Percentiles rank a stretch among this genome's conserved stretches.
Conservation (phyloP, 2,797 vertebrate genomes). For the Cyclura pinguis region DNA sequence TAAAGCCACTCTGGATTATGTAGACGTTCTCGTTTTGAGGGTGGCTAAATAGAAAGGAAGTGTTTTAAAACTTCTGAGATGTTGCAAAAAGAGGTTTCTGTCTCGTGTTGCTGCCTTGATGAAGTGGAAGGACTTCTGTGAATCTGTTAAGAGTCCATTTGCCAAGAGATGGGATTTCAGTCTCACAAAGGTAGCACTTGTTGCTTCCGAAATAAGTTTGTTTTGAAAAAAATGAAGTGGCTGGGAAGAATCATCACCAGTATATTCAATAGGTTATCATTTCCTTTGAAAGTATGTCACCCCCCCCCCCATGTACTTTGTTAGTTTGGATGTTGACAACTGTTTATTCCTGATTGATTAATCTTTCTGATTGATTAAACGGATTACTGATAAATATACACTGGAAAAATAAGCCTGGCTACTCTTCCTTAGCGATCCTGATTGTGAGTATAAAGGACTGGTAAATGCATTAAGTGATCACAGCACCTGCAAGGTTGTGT, state of each 20-base stretch:
- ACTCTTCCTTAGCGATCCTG: not conserved
- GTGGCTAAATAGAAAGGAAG: not conserved
- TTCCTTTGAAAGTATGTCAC: not conserved
- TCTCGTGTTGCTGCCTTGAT: not conserved
- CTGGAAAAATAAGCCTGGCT: not conserved
- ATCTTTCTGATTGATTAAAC: not conserved
- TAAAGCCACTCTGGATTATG: not conserved
- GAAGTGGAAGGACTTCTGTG: not conserved
- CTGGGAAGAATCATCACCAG: not conserved
- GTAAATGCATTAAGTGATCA: slow-evolving; percentile 3
- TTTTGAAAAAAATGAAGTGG: not conserved
- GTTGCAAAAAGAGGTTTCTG: not conserved
- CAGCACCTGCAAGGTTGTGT: not conserved
- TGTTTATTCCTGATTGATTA: not conserved
- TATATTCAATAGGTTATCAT: not conserved
- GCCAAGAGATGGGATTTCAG: not conserved
- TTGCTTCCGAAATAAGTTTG: not conserved
- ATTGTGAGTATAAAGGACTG: not conserved
- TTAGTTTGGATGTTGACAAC: slow-evolving; percentile 12
- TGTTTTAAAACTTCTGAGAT: not conserved
- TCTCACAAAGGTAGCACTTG: not conserved
- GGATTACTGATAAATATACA: not conserved
- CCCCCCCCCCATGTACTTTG: too few relatives aligned
- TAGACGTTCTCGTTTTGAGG: not conserved
- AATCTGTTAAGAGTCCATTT: not conserved